phyloP scores from a whole-genome alignment of 2,888 invertebrate genomes.

The Dynastes maya region DNA sequence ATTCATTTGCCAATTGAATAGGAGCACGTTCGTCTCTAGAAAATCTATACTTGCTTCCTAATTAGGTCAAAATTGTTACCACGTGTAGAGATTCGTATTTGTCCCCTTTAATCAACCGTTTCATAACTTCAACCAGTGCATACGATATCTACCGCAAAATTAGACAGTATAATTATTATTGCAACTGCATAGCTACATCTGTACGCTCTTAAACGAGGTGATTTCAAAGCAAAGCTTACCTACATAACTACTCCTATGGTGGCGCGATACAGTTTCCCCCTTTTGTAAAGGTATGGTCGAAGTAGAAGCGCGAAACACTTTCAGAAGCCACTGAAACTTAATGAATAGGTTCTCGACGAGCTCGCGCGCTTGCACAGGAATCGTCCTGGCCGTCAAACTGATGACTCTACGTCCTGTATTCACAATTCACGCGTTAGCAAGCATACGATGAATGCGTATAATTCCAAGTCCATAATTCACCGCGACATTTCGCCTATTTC shows the following conservation, averaged over 20 bases:
- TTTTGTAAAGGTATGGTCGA: neutral
- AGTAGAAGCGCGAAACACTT: neutral
- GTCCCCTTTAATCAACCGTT: neutral
- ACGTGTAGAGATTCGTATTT: conserved; percentile 3
- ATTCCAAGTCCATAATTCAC: conserved; percentile 23
- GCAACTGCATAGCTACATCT: too few species aligned
- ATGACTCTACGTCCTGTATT: conserved; percentile 2
- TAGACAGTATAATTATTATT: too few species aligned
- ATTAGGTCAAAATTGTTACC: too few species aligned
- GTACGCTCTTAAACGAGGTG: neutral
- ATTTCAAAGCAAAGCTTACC: conserved; percentile 27
- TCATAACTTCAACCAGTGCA: neutral
- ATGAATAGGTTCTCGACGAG: conserved; percentile 15
- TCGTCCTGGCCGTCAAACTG: neutral
- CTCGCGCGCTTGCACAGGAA: conserved; percentile 4
- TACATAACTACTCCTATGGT: neutral
- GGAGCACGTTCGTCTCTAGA: neutral
- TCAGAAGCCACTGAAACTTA: conserved; percentile 20
- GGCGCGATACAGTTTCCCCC: neutral
- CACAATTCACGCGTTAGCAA: neutral
- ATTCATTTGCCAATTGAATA: neutral
- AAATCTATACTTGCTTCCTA: neutral
- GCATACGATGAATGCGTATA: neutral
- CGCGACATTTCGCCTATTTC: conserved; percentile 24
- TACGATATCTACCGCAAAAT: neutral